Percentiles rank a stretch among this genome's conserved stretches.
Evolutionary conservation across 2,113 vertebrate genomes (phyloP).

Genomic region (Gnathonemus longibarbis): DNA sequence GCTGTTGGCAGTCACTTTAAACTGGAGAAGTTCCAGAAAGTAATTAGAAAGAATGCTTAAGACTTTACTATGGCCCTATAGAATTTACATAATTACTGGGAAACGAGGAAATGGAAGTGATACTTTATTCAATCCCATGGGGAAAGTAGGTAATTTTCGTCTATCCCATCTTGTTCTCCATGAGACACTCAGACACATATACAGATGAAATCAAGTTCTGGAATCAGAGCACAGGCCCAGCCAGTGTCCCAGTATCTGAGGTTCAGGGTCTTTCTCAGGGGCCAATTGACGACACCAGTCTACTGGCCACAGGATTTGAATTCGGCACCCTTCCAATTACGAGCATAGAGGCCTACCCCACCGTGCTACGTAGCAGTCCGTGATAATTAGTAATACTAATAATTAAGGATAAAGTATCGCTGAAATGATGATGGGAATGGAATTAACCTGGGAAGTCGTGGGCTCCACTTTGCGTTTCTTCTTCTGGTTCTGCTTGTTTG

Average conservation of each 20-base stretch:
- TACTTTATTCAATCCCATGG: background rate
- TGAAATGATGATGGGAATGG: background rate
- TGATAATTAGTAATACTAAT: background rate
- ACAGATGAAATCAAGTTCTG: background rate
- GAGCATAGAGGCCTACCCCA: background rate
- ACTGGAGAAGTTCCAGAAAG: background rate
- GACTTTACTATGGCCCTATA: background rate
- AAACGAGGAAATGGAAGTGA: background rate
- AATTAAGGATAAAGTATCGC: background rate
- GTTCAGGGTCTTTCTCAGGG: background rate
- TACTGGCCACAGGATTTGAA: background rate
- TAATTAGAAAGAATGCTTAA: background rate
- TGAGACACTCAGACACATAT: background rate
- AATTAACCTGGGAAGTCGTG: constrained; percentile 60
- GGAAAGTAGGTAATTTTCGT: background rate
- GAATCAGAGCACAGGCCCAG: background rate
- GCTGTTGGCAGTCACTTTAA: background rate
- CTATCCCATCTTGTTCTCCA: background rate
- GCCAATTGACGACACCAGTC: background rate
- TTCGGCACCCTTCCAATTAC: background rate
- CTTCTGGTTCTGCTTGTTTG: constrained; percentile 75
- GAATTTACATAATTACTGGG: background rate
- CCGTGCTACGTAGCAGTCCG: background rate
- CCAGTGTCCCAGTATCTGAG: background rate
- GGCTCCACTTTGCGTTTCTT: constrained; percentile 73